Percentiles rank a stretch among this genome's conserved stretches.
Conservation (phyloP, 1,140 invertebrate species). For the Zaprionus ornatus region DNA sequence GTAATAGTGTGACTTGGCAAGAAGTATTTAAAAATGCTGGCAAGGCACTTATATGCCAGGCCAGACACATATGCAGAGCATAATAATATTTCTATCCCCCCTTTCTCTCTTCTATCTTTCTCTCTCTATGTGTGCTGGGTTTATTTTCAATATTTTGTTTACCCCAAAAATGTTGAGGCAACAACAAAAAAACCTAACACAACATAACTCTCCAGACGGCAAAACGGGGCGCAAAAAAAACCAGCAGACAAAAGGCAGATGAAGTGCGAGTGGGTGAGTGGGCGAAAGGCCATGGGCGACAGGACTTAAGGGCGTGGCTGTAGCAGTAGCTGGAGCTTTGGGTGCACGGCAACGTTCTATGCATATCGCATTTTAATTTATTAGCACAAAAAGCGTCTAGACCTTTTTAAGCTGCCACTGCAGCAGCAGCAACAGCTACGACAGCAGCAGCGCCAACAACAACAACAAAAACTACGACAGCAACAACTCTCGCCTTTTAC, state of each 20-base stretch:
- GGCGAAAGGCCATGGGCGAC: constrained; percentile 5
- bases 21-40: constrained; percentile 74
- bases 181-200: constrained; percentile 19
- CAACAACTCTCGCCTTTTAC: constrained; percentile 46
- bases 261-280: constrained; percentile 35
- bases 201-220: constrained; percentile 34
- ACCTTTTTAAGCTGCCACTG: constrained; percentile 74
- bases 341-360: constrained; percentile 56
- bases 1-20: constrained; percentile 71
- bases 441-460: constrained; percentile 29
- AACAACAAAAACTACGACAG: constrained; percentile 38
- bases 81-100: not conserved
- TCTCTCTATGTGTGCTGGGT: constrained; percentile 2
- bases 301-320: not conserved
- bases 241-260: constrained; percentile 68
- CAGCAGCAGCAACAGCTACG: constrained; percentile 8
- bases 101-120: not conserved
- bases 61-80: constrained; percentile 46
- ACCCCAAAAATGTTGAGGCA: constrained; percentile 52
- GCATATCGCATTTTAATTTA: constrained; percentile 82
- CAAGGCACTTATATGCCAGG: constrained; percentile 47
- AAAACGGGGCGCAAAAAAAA: constrained; percentile 60
- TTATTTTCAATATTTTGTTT: constrained; percentile 77
- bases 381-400: constrained; percentile 81
- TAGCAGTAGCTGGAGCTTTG: constrained; percentile 19